phyloP scores from a whole-genome alignment of 2,797 vertebrate genomes.

The Cheirogaleus major region DNA sequence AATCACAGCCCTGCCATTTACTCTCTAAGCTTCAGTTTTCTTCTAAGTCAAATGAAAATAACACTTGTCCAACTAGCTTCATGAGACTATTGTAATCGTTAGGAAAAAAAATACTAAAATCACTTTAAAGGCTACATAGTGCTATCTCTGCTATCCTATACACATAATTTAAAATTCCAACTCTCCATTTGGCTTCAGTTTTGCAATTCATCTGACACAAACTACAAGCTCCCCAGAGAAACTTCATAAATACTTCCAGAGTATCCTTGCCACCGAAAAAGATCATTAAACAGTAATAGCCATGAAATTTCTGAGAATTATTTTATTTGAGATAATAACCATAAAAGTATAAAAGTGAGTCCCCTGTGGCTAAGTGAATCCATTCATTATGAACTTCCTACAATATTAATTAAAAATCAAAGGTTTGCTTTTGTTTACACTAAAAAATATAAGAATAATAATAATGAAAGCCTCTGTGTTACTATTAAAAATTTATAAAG shows the following conservation, averaged over 20 bases:
- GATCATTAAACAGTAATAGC: constrained; percentile 58
- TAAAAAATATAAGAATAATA: constrained; percentile 1
- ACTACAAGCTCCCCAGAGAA: constrained; percentile 56
- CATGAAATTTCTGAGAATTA: constrained; percentile 66
- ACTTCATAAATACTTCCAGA: constrained; percentile 22
- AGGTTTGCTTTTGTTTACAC: constrained; percentile 19
- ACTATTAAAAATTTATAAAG: constrained; percentile 20
- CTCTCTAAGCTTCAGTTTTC: not conserved
- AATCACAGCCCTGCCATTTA: not conserved
- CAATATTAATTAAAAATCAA: constrained; percentile 69
- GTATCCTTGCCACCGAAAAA: constrained; percentile 51
- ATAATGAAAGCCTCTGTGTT: not conserved
- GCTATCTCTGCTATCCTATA: constrained; percentile 18
- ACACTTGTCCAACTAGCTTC: not conserved
- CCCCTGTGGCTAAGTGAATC: not conserved
- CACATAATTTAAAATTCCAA: constrained; percentile 49
- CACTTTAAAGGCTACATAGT: not conserved
- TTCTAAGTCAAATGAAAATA: not conserved
- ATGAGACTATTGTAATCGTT: not conserved
- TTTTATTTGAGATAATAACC: constrained; percentile 61
- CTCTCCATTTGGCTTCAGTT: not conserved
- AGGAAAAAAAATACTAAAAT: not conserved
- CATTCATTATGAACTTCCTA: constrained; percentile 45
- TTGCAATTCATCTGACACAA: constrained; percentile 58
- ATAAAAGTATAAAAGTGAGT: constrained; percentile 46